Evolutionary conservation across 2,888 invertebrate genomes (phyloP).

Genomic region (Cerastoderma edule): DNA sequence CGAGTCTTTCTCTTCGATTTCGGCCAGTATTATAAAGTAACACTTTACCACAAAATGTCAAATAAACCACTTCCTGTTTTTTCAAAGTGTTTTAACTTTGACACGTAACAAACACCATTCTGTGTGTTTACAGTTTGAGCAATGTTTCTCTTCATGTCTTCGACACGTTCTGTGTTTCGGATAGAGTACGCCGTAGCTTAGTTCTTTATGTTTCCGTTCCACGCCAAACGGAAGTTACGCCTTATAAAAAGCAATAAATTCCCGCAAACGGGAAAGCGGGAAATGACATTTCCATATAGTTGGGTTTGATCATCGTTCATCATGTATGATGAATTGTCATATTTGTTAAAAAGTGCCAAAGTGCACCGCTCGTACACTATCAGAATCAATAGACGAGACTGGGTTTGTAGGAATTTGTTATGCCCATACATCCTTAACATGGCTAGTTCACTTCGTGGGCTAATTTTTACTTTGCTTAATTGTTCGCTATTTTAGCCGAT

Average conservation of each 20-base stretch:
- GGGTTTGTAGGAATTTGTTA: too few relatives aligned
- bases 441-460: too few relatives aligned
- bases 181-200: neutral
- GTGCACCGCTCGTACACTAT: slow-evolving; percentile 22
- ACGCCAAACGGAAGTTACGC: slow-evolving; percentile 41
- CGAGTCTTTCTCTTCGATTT: too few relatives aligned
- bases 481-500: too few relatives aligned
- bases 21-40: too few relatives aligned
- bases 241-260: slow-evolving; percentile 42
- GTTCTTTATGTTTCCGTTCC: slow-evolving; percentile 7
- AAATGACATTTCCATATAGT: slow-evolving; percentile 47
- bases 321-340: slow-evolving; percentile 30
- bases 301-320: slow-evolving; percentile 40
- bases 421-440: too few relatives aligned
- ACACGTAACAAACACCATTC: neutral
- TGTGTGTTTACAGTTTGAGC: neutral
- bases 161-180: neutral
- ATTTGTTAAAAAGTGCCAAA: slow-evolving; percentile 17
- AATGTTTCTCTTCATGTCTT: neutral
- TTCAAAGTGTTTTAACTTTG: too few relatives aligned
- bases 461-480: too few relatives aligned
- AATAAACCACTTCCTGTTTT: too few relatives aligned
- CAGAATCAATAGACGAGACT: slow-evolving; percentile 5
- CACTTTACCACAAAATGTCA: too few relatives aligned
- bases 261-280: slow-evolving; percentile 29